A percentile compares a stretch with the other conserved stretches of the same genome.
These are phyloP conservation scores for Sula dactylatra DNA, from an alignment of 2,113 vertebrate genomes.

Conservation along the genomic window DNA sequence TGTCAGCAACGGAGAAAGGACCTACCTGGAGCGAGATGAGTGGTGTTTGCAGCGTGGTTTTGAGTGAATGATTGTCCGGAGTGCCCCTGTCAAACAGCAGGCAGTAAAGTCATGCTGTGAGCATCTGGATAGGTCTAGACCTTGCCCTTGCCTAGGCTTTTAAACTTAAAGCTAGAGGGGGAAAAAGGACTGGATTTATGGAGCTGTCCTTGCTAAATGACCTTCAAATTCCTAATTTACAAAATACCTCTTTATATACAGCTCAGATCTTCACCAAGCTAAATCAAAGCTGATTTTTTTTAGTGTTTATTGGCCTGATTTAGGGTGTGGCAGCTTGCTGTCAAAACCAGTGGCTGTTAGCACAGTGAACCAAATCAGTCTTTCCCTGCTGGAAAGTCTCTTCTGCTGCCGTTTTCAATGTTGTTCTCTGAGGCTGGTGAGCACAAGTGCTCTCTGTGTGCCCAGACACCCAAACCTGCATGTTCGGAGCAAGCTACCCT, in stretches of 20 bases:
- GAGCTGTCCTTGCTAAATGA: background rate
- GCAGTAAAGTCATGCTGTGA: background rate
- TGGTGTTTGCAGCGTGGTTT: background rate
- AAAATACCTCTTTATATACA: background rate
- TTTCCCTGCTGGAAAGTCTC: background rate
- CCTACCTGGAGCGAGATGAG: fast-evolving
- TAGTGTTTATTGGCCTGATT: background rate
- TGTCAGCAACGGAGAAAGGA: background rate
- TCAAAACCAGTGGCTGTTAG: background rate
- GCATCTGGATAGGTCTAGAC: background rate
- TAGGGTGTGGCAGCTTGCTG: background rate
- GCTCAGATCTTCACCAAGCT: background rate
- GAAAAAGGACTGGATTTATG: background rate
- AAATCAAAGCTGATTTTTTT: background rate
- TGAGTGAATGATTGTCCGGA: background rate
- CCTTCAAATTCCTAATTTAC: background rate
- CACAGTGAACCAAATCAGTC: background rate
- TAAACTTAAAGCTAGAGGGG: background rate
- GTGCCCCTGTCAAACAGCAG: background rate
- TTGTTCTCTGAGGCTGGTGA: background rate
- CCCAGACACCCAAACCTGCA: no score
- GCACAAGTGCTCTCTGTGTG: background rate
- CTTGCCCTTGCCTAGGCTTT: background rate
- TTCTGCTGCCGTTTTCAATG: background rate
- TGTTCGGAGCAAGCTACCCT: fast-evolving